Percentiles rank a stretch among this genome's conserved stretches.
These are phyloP conservation scores for Austrolebias charrua DNA, from an alignment of 2,797 vertebrate genomes.

Conservation along the genomic window DNA sequence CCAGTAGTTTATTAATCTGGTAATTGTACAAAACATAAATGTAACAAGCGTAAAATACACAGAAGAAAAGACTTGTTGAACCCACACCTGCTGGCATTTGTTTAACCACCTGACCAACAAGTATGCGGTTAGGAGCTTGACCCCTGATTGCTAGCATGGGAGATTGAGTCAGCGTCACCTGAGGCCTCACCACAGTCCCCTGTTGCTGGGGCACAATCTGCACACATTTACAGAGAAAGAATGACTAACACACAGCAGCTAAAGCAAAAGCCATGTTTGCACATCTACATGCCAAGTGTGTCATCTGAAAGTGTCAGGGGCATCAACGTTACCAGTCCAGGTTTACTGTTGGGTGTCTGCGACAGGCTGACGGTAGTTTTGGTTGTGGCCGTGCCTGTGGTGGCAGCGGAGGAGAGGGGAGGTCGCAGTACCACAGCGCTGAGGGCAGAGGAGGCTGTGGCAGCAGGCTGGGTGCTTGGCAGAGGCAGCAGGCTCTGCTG, in stretches of 20 bases:
- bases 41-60: no score
- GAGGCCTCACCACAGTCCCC: constrained; percentile 83
- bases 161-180: constrained; percentile 87
- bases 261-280: background rate
- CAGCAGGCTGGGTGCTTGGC: constrained; percentile 73
- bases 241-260: background rate
- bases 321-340: constrained; percentile 80
- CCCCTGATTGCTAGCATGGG: constrained; percentile 85
- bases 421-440: constrained; percentile 85
- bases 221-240: constrained; percentile 20
- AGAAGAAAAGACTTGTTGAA: background rate
- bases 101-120: constrained; percentile 87
- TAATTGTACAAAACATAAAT: no score
- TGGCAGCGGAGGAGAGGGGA: constrained; percentile 75
- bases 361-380: constrained; percentile 88
- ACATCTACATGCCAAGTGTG: no score
- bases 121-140: constrained; percentile 84
- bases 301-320: background rate
- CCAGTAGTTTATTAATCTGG: no score
- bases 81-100: constrained; percentile 76
- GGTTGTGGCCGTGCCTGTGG: constrained; percentile 55
- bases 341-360: constrained; percentile 84
- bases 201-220: constrained; percentile 81
- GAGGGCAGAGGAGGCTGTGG: constrained; percentile 81
- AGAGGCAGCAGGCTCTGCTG: constrained; percentile 90